A percentile compares a stretch with the other conserved stretches of the same genome.
Conservation (phyloP, 2,113 vertebrate genomes). For the Syngnathoides biaculeatus region DNA sequence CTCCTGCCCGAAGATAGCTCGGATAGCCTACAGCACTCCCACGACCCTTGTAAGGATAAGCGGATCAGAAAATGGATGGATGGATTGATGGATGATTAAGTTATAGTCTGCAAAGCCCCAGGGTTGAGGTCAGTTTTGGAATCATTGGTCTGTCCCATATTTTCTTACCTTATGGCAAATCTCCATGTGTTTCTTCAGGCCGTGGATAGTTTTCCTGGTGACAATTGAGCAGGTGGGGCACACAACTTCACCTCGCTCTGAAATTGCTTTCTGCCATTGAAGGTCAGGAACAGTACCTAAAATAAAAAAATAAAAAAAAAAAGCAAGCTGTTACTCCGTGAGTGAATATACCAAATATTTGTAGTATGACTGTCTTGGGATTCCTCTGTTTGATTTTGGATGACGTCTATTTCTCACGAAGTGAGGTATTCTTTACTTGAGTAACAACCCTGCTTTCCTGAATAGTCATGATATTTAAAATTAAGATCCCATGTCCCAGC, state of each 20-base stretch:
- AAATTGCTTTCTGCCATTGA: constrained; percentile 86
- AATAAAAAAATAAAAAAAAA: no score
- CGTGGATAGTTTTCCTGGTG: constrained; percentile 87
- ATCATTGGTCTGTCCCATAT: not conserved
- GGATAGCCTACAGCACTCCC: no score
- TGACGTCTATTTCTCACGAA: not conserved
- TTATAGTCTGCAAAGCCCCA: no score
- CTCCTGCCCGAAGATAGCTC: no score
- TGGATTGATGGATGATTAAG: no score
- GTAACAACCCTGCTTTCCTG: not conserved
- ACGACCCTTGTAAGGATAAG: no score
- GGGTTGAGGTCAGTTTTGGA: not conserved
- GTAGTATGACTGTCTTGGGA: not conserved
- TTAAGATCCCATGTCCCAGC: not conserved
- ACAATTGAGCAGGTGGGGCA: constrained; percentile 89
- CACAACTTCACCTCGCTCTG: constrained; percentile 85
- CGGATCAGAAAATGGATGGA: no score
- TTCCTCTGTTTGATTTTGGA: not conserved
- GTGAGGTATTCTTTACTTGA: not conserved
- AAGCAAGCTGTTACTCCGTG: not conserved
- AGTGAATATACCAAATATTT: constrained; percentile 2
- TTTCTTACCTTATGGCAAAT: constrained; percentile 90
- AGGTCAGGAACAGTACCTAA: constrained; percentile 74
- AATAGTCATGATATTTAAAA: not conserved
- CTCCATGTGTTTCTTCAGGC: constrained; percentile 96